Evolutionary conservation across 2,113 vertebrate species (phyloP).

Genomic region (Manacus vitellinus): DNA sequence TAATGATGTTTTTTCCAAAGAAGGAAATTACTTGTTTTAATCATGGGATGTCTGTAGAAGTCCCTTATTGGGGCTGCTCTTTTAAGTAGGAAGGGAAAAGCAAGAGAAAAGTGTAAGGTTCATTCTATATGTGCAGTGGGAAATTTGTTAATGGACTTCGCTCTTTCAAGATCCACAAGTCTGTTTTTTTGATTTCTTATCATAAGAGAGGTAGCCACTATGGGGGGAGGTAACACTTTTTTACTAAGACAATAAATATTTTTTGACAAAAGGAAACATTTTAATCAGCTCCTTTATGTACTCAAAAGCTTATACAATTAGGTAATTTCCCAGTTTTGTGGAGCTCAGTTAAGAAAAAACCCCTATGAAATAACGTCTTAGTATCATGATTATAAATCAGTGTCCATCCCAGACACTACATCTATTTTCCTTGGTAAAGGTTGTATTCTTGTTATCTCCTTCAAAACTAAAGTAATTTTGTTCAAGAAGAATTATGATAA

Average conservation of each 20-base stretch:
- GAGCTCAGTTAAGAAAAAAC: background rate
- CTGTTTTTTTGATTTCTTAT: background rate
- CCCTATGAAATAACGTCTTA: background rate
- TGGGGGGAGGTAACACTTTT: background rate
- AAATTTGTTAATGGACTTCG: background rate
- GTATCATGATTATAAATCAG: background rate
- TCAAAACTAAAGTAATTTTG: background rate
- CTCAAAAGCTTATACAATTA: background rate
- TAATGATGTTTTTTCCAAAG: background rate
- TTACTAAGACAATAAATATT: background rate
- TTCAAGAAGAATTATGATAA: background rate
- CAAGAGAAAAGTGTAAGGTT: background rate
- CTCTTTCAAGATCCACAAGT: background rate
- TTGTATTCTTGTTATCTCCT: background rate
- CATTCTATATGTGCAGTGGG: background rate
- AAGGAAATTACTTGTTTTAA: background rate
- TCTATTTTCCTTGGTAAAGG: background rate
- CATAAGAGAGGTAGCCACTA: background rate
- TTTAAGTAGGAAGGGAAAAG: background rate
- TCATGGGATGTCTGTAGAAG: background rate
- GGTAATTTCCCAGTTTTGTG: background rate
- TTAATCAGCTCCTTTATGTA: background rate
- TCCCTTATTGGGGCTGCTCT: background rate
- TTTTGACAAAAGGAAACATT: background rate
- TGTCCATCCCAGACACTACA: background rate